Evolutionary conservation across 2,888 invertebrate species (phyloP).

Genomic region (Eubasilissa splendida): DNA sequence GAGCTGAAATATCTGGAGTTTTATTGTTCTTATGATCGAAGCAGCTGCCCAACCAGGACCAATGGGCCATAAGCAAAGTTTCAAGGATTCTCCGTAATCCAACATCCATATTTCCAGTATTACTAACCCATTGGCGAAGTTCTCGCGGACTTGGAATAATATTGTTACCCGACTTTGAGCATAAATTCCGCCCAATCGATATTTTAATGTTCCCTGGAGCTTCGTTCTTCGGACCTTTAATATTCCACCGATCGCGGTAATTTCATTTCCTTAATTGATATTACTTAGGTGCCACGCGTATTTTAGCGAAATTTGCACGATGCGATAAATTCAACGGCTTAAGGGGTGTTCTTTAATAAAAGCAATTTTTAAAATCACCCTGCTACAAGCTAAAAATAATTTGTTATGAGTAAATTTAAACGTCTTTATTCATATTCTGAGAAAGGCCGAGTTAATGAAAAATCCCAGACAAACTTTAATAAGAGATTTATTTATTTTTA

Average conservation of each 20-base stretch:
- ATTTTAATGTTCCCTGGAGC: slow-evolving; percentile 40
- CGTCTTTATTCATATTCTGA: no score
- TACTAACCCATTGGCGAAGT: slow-evolving; percentile 34
- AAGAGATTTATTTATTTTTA: no score
- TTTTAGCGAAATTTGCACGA: no score
- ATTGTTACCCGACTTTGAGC: slow-evolving; percentile 13
- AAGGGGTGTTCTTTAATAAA: no score
- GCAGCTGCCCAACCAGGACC: neutral
- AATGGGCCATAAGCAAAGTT: slow-evolving; percentile 13
- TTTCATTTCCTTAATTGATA: slow-evolving; percentile 42
- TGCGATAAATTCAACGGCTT: no score
- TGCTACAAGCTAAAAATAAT: no score
- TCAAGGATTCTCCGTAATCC: slow-evolving; percentile 15
- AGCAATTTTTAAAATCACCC: no score
- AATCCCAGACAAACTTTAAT: no score
- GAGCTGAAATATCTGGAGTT: neutral
- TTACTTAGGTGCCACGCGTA: slow-evolving; percentile 31
- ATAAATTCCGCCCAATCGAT: slow-evolving; percentile 41
- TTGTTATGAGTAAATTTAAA: no score
- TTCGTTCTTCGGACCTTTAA: slow-evolving; percentile 4
- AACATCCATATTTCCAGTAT: slow-evolving; percentile 14
- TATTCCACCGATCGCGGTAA: slow-evolving; percentile 15
- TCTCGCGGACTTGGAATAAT: slow-evolving; percentile 22
- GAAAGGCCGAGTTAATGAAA: no score
- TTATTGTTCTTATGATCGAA: slow-evolving; percentile 2